Evolutionary conservation across 1,140 invertebrate species (phyloP).

Genomic region (Andrena cerasifolii): DNA sequence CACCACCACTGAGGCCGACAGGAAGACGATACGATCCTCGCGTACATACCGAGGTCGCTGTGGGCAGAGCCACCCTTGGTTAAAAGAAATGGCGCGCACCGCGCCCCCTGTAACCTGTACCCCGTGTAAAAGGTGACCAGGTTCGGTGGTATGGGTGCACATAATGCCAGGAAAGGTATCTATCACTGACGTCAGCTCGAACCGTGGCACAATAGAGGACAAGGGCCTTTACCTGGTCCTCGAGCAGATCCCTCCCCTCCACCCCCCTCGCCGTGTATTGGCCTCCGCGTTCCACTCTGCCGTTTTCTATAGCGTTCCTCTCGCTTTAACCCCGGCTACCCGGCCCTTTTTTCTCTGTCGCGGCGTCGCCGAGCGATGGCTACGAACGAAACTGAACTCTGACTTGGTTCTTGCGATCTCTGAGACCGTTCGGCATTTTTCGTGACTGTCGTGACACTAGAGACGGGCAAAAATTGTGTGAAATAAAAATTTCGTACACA

Average conservation of each 20-base stretch:
- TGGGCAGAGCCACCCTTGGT: no score
- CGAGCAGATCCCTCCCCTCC: conserved; percentile 57
- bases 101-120: conserved; percentile 43
- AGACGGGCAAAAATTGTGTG: no score
- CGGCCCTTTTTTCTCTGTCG: conserved; percentile 39
- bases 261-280: conserved; percentile 40
- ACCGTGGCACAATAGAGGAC: conserved; percentile 70
- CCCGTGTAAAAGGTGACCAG: conserved; percentile 12
- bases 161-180: conserved; percentile 66
- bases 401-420: no score
- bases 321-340: conserved; percentile 43
- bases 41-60: no score
- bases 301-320: conserved; percentile 53
- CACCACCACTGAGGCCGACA: no score
- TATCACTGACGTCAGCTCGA: conserved; percentile 76
- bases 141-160: conserved; percentile 28
- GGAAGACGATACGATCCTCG: no score
- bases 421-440: no score
- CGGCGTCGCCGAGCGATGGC: conserved; percentile 10
- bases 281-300: conserved; percentile 54
- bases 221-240: conserved; percentile 74
- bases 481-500: no score
- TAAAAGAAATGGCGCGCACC: no score
- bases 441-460: no score
- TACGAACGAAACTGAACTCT: no score